Percentiles rank a stretch among this genome's conserved stretches.
Evolutionary conservation across 2,797 vertebrate species (phyloP).

Genomic region (Synanceia verrucosa): DNA sequence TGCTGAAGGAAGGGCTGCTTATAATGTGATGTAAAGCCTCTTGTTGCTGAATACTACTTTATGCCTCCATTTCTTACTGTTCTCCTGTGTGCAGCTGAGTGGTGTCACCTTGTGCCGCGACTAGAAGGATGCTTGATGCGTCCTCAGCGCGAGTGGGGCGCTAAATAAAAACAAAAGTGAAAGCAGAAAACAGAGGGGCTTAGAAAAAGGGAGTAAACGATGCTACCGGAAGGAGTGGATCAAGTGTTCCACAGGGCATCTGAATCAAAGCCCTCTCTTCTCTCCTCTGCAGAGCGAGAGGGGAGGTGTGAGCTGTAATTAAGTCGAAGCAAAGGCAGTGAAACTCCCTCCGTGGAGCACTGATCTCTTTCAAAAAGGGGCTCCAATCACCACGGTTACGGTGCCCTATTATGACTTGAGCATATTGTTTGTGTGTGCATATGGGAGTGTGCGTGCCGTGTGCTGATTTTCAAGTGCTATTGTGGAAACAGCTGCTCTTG

Average conservation of each 20-base stretch:
- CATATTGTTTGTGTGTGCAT: slow-evolving; percentile 40
- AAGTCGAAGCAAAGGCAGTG: slow-evolving; percentile 60
- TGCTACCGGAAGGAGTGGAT: slow-evolving; percentile 66
- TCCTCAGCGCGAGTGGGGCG: not conserved
- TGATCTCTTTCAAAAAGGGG: slow-evolving; percentile 51
- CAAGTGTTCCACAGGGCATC: slow-evolving; percentile 68
- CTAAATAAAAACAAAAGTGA: slow-evolving; percentile 3
- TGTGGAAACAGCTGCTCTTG: slow-evolving; percentile 22
- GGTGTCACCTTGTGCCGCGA: slow-evolving; percentile 24
- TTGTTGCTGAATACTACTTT: slow-evolving; percentile 33
- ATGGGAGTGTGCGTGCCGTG: not conserved
- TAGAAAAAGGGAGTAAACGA: slow-evolving; percentile 49
- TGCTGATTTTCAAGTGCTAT: not conserved
- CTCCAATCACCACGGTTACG: slow-evolving; percentile 32
- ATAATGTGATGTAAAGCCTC: slow-evolving; percentile 62
- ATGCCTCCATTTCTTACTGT: not conserved
- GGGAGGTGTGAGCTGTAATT: slow-evolving; percentile 72
- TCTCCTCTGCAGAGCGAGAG: slow-evolving; percentile 37
- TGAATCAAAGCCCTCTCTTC: slow-evolving; percentile 68
- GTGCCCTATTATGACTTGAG: slow-evolving; percentile 44
- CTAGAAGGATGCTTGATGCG: slow-evolving; percentile 19
- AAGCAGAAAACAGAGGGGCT: slow-evolving; percentile 37
- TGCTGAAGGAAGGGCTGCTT: slow-evolving; percentile 23
- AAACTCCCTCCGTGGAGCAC: slow-evolving; percentile 52
- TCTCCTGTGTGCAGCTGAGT: not conserved